Base-by-base conservation (phyloP, 2,888 invertebrate genomes). In the Cheilosia urbana region DNA sequence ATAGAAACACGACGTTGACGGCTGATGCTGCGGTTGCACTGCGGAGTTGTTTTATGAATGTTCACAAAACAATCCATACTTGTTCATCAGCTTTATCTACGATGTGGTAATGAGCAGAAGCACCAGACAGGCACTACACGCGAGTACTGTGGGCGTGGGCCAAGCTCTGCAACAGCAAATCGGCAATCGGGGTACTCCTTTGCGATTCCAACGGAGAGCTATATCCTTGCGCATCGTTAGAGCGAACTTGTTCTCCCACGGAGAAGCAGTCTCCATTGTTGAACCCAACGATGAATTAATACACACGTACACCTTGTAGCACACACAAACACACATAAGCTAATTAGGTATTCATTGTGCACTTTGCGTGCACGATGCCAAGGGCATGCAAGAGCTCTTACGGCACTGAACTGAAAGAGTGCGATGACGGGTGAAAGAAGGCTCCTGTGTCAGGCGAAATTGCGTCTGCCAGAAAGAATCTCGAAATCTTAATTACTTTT, bases 401-500 rank as follows among this genome's bases (percentile, higher is more conserved):
- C 13, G 13, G 45, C 5, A 15, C 5, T 21, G 53, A 27, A 27
- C 60, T 53, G 65, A 42, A 24, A 45, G 51, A 37, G 37, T 24
- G 19, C 40, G 7, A 55, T 47, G 60, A 55, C 53, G 60, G 57
- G 58, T 73, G 75, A 73, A 68, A 75, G 68, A 21, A 57, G 45
- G 58, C 58, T 19, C 79, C 42, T 60, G 34, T 37, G 51, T 34
- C 51, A 17, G 45, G 51, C 53, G 65, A 66, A 66, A 66, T 73
- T 68, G n/a, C n/a, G 66, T 83, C 72, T 78, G 68, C 63, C 57
- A 77, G 49, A 72, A 77, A 60, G 51, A 62, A 62, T 66, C 55
- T 68, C 62, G 57, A 78, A 78, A 78, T 83, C 72, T 73, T 83
- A 83, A 83, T 78, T 73, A 77, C 72, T 83, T 83, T 83, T 68